A percentile compares a stretch with the other conserved stretches of the same genome.
Evolutionary conservation across 2,797 vertebrate species (phyloP).

Genomic region (Epinephelus malabaricus): DNA sequence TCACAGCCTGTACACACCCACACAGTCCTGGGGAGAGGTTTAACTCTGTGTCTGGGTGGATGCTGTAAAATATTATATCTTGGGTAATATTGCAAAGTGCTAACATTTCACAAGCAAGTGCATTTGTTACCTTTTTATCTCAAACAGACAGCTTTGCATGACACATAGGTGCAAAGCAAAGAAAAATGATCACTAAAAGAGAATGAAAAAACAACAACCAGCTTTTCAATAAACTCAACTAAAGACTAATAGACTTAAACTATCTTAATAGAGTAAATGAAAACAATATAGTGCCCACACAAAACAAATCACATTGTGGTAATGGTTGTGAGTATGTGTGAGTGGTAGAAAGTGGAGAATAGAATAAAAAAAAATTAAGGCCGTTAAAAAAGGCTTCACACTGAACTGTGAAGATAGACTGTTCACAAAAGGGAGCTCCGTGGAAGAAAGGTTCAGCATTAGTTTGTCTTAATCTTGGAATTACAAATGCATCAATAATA

Average conservation of each 20-base stretch:
- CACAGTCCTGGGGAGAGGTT: too few relatives aligned
- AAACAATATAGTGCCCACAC: background rate
- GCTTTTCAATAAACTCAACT: background rate
- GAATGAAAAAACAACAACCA: background rate
- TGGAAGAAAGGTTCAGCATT: background rate
- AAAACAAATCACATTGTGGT: background rate
- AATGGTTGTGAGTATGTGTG: slow-evolving; percentile 2
- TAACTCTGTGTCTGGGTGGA: too few relatives aligned
- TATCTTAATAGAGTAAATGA: background rate
- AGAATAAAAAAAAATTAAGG: background rate
- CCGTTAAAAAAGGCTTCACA: background rate
- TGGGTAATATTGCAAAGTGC: too few relatives aligned
- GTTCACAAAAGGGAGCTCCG: slow-evolving; percentile 5
- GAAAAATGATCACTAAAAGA: background rate
- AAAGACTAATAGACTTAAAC: background rate
- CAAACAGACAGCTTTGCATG: background rate
- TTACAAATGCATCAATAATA: slow-evolving; percentile 37
- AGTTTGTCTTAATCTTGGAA: slow-evolving; percentile 8
- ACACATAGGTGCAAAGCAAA: background rate
- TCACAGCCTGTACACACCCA: too few relatives aligned
- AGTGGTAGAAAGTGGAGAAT: background rate
- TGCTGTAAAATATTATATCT: too few relatives aligned
- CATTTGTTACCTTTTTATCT: background rate
- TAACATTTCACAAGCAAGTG: background rate
- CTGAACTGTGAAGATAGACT: background rate